These are phyloP conservation scores for Mesitornis unicolor DNA, from an alignment of 2,113 vertebrate genomes.

Conservation along the genomic window DNA sequence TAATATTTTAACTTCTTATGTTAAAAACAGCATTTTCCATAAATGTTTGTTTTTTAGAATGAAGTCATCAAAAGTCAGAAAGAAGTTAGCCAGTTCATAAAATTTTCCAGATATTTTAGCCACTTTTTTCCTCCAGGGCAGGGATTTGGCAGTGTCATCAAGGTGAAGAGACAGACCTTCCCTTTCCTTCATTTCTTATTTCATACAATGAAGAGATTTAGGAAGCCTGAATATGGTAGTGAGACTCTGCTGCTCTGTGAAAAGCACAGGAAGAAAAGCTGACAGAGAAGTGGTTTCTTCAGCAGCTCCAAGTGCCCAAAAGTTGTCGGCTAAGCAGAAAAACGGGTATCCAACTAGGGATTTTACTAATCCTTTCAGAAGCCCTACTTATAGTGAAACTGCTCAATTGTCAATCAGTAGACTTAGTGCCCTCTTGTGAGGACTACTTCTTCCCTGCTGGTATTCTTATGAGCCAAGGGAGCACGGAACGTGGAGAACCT, in stretches of 20 bases:
- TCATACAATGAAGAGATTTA: neutral
- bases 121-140: neutral
- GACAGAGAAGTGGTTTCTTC: neutral
- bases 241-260: neutral
- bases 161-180: neutral
- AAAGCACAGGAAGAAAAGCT: neutral
- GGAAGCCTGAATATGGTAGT: neutral
- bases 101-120: neutral
- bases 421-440: neutral
- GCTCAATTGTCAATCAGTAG: neutral
- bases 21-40: neutral
- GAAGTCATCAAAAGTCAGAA: neutral
- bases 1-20: fast-evolving
- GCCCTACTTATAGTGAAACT: neutral
- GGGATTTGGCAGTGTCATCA: neutral
- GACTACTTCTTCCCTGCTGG: neutral
- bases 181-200: neutral
- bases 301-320: neutral
- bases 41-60: neutral
- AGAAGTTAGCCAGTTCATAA: neutral
- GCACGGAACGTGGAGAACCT: neutral
- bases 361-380: neutral
- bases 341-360: neutral
- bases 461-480: neutral
- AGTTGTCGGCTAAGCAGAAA: neutral